Conservation (phyloP, 2,888 invertebrate species). For the Drosophila dives region DNA sequence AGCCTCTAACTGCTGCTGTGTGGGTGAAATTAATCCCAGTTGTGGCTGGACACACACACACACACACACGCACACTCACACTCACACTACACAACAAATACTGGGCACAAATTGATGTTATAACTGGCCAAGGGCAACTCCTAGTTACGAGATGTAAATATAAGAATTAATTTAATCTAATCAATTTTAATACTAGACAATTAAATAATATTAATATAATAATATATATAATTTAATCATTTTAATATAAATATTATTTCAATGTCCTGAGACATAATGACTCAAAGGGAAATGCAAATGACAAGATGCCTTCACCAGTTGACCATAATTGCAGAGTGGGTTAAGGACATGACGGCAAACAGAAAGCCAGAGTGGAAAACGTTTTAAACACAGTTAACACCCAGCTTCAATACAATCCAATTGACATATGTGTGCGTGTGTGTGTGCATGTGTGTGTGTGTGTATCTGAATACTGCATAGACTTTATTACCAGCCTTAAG, state of each 20-base stretch:
- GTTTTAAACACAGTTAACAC: background rate
- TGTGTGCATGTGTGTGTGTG: background rate
- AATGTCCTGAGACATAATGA: no score
- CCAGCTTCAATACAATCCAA: constrained; percentile 1
- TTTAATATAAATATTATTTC: no score
- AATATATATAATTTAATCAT: no score
- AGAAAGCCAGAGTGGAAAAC: background rate
- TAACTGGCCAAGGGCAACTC: background rate
- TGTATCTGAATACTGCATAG: constrained; percentile 5
- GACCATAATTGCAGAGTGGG: background rate
- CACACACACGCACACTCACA: background rate
- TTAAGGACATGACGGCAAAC: background rate
- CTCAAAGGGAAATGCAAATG: background rate
- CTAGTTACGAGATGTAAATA: no score
- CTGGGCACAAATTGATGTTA: background rate
- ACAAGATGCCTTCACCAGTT: background rate
- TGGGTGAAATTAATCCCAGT: background rate
- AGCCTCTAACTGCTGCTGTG: constrained; percentile 7
- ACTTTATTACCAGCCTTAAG: constrained; percentile 24
- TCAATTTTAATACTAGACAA: no score
- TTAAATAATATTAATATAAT: no score
- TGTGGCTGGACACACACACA: background rate
- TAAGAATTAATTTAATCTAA: no score
- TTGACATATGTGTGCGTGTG: constrained; percentile 4
- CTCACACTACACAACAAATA: background rate